Evolutionary conservation across 2,888 invertebrate species (phyloP), one percentile per base, ranked within the genome.

Genomic region (Orthosia cruda): DNA sequence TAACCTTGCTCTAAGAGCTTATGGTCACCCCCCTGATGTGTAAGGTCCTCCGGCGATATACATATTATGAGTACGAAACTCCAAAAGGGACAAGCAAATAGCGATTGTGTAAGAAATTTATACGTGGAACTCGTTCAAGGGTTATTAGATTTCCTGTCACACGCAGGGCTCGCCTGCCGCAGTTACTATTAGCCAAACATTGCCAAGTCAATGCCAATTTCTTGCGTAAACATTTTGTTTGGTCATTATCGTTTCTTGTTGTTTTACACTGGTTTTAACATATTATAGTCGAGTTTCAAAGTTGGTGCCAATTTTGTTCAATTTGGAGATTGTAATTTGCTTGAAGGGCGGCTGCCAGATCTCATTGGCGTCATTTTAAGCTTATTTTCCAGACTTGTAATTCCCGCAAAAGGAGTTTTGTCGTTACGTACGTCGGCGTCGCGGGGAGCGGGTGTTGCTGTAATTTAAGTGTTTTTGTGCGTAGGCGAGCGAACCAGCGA

Each of bases 141-240:
- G 94, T 93, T 95, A 94, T 95, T 95, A 95, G 94, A 94, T 94
- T 95, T 95, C 95, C 93, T 93, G 95, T 95, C 95, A 95, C 94
- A 94, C 91, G 91, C 95, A 94, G 91, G 89, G 79, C 83, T 77
- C 81, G 87, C 87, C 93, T 90, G 89, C 92, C 94, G 89, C 92
- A 91, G 91, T 1, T 26, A 1, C 91, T 93, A 94, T 94, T 95
- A 94, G 94, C 93, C 93, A 94, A 95, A 95, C 94, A 94, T 94
- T 90, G 93, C 91, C 90, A 86, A 91, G 91, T 92, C 92, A 90
- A 92, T 91, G 92, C 91, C 93, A 93, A 94, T 94, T 94, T 93
- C 92, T 93, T 93, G 91, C 91, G 94, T 92, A 94, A 94, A 94
- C 93, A 94, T 93, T 94, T 93, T 93, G 90, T 91, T 88, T 88